Base-by-base conservation (phyloP, 2,888 invertebrate species). In the Cantharis flavilabris region DNA sequence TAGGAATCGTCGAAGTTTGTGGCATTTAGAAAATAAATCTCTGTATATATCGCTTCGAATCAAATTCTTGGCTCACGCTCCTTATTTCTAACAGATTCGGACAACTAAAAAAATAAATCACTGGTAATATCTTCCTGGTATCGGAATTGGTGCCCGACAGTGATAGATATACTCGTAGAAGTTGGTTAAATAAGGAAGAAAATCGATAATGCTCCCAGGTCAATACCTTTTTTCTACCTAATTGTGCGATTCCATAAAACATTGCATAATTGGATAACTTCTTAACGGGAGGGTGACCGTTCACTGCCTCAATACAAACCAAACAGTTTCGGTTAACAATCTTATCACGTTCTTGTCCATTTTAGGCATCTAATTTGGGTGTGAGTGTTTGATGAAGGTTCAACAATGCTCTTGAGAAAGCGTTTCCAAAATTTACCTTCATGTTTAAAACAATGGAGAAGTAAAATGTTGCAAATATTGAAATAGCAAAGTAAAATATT, bases 71-170 rank as follows among this genome's bases (percentile, higher is more conserved):
- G 64, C 70, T 75, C 63, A 20, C 71, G 49, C 28, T 69, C 70
- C 63, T 72, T 72, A 76, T 73, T 70, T 62, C 26, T 33, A 67
- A 14, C 67, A 73, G 70, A 70, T 70, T 69, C 77, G 71, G 76
- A 69, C 71, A 75, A 77, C 73, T 67, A 72, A 77, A 78, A 76
- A 78, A 76, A 78, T 78, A 76, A 78, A 76, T 76, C 76, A 78
- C 69, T 70, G 69, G 76, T 76, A 78, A 76, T 76, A 76, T 78
- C 76, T 76, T 73, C 67, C 26, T 63, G 67, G 75, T 78, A 76
- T 78, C 76, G 73, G 76, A 78, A 78, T 78, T 78, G 76, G 70
- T 67, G 78, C 71, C 20, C 33, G 71, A 33, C 76, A 76, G 76
- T 73, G 72, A 76, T 76, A 71, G 78, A 78, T 78, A 78, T 76